Evolutionary conservation across 2,113 vertebrate genomes (phyloP).

Genomic region (Ovibos moschatus): DNA sequence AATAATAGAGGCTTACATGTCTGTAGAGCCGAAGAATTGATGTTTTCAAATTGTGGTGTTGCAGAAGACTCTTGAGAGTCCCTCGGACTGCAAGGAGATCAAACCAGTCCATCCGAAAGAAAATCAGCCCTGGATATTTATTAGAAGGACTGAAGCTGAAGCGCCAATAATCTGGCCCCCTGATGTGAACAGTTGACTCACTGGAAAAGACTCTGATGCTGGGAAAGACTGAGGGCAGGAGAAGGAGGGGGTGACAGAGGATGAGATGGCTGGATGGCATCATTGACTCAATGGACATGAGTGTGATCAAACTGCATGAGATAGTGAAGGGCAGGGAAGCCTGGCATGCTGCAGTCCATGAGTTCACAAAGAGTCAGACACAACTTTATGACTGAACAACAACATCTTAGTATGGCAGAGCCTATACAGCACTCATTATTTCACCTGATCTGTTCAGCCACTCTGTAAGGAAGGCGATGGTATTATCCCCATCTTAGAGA

Average conservation of each 20-base stretch:
- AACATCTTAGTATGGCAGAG: background rate
- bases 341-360: background rate
- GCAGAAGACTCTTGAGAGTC: background rate
- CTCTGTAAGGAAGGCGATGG: background rate
- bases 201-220: background rate
- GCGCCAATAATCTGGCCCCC: background rate
- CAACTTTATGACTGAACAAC: background rate
- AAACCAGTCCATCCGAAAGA: background rate
- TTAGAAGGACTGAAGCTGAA: background rate
- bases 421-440: background rate
- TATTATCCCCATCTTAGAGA: background rate
- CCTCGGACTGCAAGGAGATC: background rate
- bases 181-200: background rate
- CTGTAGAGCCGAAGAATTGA: fast-evolving
- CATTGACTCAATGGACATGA: background rate
- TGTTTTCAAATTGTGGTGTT: background rate
- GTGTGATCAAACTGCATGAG: background rate
- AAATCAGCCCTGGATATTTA: background rate
- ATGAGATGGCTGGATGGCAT: background rate
- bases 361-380: background rate
- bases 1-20: background rate
- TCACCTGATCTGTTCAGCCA: background rate
- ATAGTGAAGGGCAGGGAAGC: background rate
- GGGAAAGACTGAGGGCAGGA: background rate
- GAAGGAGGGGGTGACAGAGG: background rate